Evolutionary conservation across 2,888 invertebrate genomes (phyloP).

Genomic region (Schrankia costaestrigalis): DNA sequence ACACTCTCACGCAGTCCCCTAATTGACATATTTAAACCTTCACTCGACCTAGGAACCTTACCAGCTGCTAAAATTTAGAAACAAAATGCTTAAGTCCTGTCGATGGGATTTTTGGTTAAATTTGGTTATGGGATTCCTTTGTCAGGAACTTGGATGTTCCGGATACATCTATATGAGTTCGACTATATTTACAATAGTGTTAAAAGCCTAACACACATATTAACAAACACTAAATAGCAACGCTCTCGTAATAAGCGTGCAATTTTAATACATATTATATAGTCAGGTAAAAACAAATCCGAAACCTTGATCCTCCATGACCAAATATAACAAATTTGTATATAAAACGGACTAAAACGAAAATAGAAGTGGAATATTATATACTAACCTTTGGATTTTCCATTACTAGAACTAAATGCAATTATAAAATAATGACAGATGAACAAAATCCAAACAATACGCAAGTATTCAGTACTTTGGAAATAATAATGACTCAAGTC

Average conservation of each 20-base stretch:
- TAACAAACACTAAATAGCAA: conserved; percentile 16
- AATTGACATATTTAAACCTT: conserved; percentile 79
- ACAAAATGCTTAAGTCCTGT: conserved; percentile 61
- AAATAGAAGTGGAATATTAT: conserved; percentile 52
- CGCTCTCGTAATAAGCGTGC: conserved; percentile 6
- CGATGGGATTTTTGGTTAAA: conserved; percentile 51
- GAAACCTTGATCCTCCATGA: conserved; percentile 47
- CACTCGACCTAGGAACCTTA: conserved; percentile 81
- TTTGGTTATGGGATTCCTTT: conserved; percentile 49
- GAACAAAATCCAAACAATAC: conserved; percentile 66
- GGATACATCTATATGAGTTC: conserved; percentile 32
- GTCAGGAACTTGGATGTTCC: conserved; percentile 35
- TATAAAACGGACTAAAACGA: conserved; percentile 49
- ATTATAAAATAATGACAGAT: conserved; percentile 65
- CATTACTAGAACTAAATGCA: conserved; percentile 80
- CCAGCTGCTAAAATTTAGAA: conserved; percentile 80
- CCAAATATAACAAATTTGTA: conserved; percentile 49
- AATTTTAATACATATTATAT: conserved; percentile 9
- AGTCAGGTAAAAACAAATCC: conserved; percentile 32
- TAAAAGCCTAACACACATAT: conserved; percentile 20
- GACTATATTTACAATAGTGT: conserved; percentile 25
- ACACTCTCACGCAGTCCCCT: conserved; percentile 77
- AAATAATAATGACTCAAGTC: conserved; percentile 70
- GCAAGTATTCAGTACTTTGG: conserved; percentile 74
- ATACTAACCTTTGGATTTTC: conserved; percentile 80